phyloP scores from a whole-genome alignment of 2,888 invertebrate genomes.

The Tipula unca region DNA sequence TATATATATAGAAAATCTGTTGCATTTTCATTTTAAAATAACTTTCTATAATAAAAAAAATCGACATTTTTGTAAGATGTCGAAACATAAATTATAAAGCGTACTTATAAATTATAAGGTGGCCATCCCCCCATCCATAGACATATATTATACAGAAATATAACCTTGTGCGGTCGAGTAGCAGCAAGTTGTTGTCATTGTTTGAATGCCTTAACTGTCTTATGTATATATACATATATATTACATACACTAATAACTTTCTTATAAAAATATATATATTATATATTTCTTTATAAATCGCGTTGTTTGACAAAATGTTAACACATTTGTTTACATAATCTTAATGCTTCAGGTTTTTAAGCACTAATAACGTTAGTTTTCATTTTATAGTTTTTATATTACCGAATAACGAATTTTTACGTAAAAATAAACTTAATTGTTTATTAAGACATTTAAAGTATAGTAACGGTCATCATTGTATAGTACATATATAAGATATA shows the following conservation, averaged over 20 bases:
- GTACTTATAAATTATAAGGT: not conserved
- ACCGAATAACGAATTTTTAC: slow-evolving; percentile 14
- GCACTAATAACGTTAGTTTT: slow-evolving; percentile 14
- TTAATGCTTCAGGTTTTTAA: slow-evolving; percentile 14
- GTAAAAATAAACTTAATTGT: slow-evolving; percentile 9
- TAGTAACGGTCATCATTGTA: not conserved
- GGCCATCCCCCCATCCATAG: not conserved
- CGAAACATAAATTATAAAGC: not conserved
- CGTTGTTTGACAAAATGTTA: not conserved
- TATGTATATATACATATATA: no score
- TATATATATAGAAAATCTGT: not conserved
- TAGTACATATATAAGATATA: not conserved
- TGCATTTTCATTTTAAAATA: not conserved
- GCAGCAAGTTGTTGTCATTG: not conserved
- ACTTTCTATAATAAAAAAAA: not conserved
- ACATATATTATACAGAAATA: not conserved
- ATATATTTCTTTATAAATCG: not conserved
- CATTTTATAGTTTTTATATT: not conserved
- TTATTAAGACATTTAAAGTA: not conserved
- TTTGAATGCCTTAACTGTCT: not conserved
- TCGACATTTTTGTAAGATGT: not conserved
- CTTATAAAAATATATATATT: not conserved
- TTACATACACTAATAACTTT: not conserved
- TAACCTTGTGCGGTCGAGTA: not conserved
- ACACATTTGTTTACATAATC: slow-evolving; percentile 8